Evolutionary conservation across 1,140 invertebrate genomes (phyloP).

Genomic region (Drosophila saltans): DNA sequence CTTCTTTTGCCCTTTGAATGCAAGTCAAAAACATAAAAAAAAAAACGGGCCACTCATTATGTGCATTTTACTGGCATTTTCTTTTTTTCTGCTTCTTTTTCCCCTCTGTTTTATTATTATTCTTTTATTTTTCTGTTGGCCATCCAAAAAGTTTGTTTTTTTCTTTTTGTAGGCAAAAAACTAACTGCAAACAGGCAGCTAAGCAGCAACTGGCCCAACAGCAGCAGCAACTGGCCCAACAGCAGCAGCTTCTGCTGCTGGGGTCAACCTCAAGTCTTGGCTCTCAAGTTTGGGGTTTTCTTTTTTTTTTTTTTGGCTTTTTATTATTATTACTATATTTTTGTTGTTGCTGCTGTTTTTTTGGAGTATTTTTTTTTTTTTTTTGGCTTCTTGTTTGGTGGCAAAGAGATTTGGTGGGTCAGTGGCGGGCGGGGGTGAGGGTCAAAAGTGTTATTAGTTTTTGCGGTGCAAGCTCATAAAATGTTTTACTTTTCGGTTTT

Average conservation of each 20-base stretch:
- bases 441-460: conserved; percentile 76
- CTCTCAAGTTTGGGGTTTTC: conserved; percentile 52
- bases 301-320: conserved; percentile 9
- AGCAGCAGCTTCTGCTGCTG: conserved; percentile 52
- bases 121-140: conserved; percentile 7
- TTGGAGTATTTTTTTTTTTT: neutral
- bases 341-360: neutral
- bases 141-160: conserved; percentile 13
- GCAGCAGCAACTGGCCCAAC: conserved; percentile 50
- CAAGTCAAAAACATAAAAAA: conserved; percentile 18
- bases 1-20: conserved; percentile 28
- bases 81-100: conserved; percentile 3
- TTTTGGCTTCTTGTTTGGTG: conserved; percentile 16
- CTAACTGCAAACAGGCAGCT: conserved; percentile 39
- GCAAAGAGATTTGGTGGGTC: neutral
- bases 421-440: conserved; percentile 17
- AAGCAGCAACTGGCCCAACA: conserved; percentile 43
- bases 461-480: conserved; percentile 75
- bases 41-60: conserved; percentile 35
- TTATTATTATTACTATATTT: neutral
- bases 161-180: conserved; percentile 13
- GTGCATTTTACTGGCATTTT: conserved; percentile 22
- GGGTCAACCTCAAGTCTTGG: conserved; percentile 70
- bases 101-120: neutral
- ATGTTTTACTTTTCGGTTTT: conserved; percentile 57